These are phyloP conservation scores for Eulemur coronatus DNA, from an alignment of 2,797 vertebrate genomes.

Conservation along the genomic window DNA sequence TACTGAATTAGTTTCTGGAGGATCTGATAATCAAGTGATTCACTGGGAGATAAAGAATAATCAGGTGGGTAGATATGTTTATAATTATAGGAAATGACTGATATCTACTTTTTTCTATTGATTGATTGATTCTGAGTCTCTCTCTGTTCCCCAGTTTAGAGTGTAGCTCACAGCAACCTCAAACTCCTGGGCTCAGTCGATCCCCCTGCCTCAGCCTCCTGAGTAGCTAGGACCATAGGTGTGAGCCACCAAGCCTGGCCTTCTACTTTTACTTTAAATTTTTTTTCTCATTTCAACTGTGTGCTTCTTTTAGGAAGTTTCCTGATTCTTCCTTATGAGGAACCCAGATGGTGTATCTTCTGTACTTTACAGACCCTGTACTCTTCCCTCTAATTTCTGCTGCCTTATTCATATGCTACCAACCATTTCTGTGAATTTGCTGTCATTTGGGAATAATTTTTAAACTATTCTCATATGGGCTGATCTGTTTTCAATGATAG, in stretches of 20 bases:
- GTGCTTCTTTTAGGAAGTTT: not conserved
- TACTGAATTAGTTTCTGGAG: conserved; percentile 92
- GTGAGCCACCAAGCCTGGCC: not conserved
- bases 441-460: conserved; percentile 39
- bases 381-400: not conserved
- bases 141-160: not conserved
- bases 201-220: not conserved
- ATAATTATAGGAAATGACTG: not conserved
- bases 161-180: not conserved
- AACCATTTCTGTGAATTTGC: not conserved
- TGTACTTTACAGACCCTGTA: not conserved
- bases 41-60: conserved; percentile 91
- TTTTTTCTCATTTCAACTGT: not conserved
- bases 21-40: conserved; percentile 92
- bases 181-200: not conserved
- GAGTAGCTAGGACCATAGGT: not conserved
- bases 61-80: conserved; percentile 83
- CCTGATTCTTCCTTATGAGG: conserved; percentile 7
- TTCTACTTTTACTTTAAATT: not conserved
- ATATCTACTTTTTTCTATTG: not conserved
- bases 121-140: not conserved
- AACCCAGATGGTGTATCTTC: not conserved
- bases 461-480: not conserved
- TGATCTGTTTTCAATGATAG: not conserved
- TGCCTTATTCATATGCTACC: not conserved